These are phyloP conservation scores for Ypsolopha sequella DNA, from an alignment of 2,888 invertebrate species.

Conservation along the genomic window DNA sequence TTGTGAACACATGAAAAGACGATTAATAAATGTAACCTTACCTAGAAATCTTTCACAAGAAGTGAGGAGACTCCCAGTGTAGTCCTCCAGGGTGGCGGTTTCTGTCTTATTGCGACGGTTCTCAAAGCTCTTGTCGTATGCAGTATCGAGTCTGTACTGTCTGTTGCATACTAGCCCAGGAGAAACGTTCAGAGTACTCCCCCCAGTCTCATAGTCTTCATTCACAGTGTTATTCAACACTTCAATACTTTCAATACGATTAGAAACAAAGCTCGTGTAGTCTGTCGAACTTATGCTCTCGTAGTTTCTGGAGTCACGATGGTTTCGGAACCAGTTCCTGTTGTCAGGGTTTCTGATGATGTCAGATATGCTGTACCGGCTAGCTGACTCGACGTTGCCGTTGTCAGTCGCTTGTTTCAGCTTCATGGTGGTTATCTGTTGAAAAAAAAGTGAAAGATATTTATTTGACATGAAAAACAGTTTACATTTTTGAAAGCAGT, in stretches of 20 bases:
- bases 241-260: conserved; percentile 19
- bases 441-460: no score
- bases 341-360: conserved; percentile 24
- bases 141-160: conserved; percentile 44
- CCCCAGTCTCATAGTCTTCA: conserved; percentile 18
- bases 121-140: conserved; percentile 25
- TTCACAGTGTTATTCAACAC: conserved; percentile 20
- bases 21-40: conserved; percentile 12
- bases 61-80: conserved; percentile 17
- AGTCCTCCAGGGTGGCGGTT: conserved; percentile 27
- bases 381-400: conserved; percentile 37
- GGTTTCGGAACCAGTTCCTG: conserved; percentile 27
- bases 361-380: conserved; percentile 19
- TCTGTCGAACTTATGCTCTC: conserved; percentile 17
- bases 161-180: conserved; percentile 42
- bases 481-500: no score
- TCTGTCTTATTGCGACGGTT: conserved; percentile 20
- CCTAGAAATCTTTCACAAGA: conserved; percentile 25
- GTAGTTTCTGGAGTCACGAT: conserved; percentile 18
- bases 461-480: no score
- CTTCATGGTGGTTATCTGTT: conserved; percentile 51
- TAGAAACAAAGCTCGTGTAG: conserved; percentile 28
- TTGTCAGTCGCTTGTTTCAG: conserved; percentile 42
- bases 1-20: no score
- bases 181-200: conserved; percentile 17